Evolutionary conservation across 2,888 invertebrate genomes (phyloP), one percentile per base, ranked within the genome.

Genomic region (Cylloceria caligata): DNA sequence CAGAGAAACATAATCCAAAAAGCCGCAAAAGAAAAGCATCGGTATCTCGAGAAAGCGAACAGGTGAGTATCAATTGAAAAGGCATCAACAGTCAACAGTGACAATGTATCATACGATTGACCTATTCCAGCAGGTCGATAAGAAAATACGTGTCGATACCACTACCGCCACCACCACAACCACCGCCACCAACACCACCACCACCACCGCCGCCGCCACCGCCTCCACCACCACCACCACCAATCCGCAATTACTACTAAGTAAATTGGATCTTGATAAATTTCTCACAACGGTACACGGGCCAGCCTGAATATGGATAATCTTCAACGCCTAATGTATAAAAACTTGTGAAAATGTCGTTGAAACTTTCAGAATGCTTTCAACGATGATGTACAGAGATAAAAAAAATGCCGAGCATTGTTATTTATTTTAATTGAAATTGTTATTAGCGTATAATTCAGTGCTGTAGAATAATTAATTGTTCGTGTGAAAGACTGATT

Each of bases 221-320:
- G 7, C 9, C 57, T 30, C 27, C 55, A 30, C n/a, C 55, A 1
- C 55, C 30, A 3, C 6, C 13, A 36, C 60, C n/a, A 79, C 86
- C 21, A 87, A 90, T 72, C 89, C 90, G 0, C 87, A 88, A 82
- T 60, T 80, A 3, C 78, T 91, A 45, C 83, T 91, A 5, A 89
- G 81, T 27, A 87, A 87, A 68, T 71, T 91, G 55, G 86, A 90
- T 74, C 65, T 91, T 24, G 90, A 91, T 24, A 86, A 89, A 64
- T 89, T 91, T 73, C 83, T 91, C 24, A 88, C 88, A 16, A 81
- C 86, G 7, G 88, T 91, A 67, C 91, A 91, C 69, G 91, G 89
- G 55, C 88, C 90, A 24, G 86, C 83, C 6, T 89, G 83, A 87
- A 75, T 39, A 24, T 16, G 5, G 27, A 76, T 55, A 57, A 64